Evolutionary conservation across 2,888 invertebrate species (phyloP), one percentile per base, ranked within the genome.

Genomic region (Platypus cylindrus): DNA sequence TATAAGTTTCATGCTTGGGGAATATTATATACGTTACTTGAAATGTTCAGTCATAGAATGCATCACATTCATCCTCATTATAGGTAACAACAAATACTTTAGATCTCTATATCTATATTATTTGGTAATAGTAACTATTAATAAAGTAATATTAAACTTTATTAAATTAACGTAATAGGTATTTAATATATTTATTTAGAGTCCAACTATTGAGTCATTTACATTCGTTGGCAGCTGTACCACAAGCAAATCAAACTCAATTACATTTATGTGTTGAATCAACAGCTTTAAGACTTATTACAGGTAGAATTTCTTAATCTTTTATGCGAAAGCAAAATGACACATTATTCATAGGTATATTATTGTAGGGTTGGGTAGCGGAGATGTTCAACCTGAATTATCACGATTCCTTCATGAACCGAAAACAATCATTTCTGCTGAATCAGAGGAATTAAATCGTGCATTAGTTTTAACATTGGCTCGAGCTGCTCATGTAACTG

Each of bases 1-100:
- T 52, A 50, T 34, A 89, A 89, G 59, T 81, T 82, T 9, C 87
- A 91, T 50, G 89, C 90, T 1, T 91, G 91, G 91, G 89, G 89
- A 14, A 93, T 90, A 35, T 67, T 95, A n/a, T 91, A 94, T 57
- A 93, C 91, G 0, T 64, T 95, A 22, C 60, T 95, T 52, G 94
- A 95, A 62, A 94, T 95, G 93, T 93, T 94, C 59, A 90, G 89
- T 40, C 93, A 93, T 58, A 72, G 95, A 28, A 78, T 95, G 62
- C 93, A 94, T 59, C 94, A 95, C 60, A 91, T 94, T 46, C 93
- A 91, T 52, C 90, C 93, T 0, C 91, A 93, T 63, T 95, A 94
- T 61, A 33, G 43, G 39, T 42, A 20, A 29, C n/a, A n/a, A n/a
- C n/a, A n/a, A n/a, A n/a, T n/a, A n/a, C n/a, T n/a, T n/a, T n/a